Conservation (phyloP, 2,888 invertebrate species). For the Anorthoa munda region DNA sequence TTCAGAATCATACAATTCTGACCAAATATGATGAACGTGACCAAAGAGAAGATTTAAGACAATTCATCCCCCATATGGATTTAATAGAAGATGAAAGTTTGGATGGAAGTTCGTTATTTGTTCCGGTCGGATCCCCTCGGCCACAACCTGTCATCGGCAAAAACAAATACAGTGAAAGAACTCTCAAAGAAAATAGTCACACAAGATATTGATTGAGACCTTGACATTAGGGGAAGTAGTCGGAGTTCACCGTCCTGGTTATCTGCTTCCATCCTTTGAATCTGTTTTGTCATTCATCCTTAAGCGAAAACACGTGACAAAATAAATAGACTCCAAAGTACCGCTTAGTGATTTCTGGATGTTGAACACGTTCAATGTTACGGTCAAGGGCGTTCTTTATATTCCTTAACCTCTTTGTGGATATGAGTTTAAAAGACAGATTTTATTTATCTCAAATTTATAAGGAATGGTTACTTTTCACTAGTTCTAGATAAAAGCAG, state of each 20-base stretch:
- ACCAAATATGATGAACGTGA: too few relatives aligned
- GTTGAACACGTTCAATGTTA: constrained; percentile 15
- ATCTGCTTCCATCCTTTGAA: constrained; percentile 4
- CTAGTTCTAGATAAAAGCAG: neutral
- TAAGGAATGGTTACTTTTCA: neutral
- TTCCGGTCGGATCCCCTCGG: too few relatives aligned
- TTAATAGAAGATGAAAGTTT: too few relatives aligned
- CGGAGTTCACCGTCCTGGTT: constrained; percentile 11
- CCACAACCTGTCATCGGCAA: neutral
- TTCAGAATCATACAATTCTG: too few relatives aligned
- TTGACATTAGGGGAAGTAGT: constrained; percentile 1
- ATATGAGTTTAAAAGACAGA: neutral
- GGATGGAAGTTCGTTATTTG: too few relatives aligned
- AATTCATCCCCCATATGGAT: too few relatives aligned
- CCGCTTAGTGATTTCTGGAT: neutral
- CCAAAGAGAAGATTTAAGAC: too few relatives aligned
- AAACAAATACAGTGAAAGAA: constrained; percentile 1
- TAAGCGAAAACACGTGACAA: constrained; percentile 17
- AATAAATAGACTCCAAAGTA: constrained; percentile 31
- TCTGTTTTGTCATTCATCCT: constrained; percentile 12
- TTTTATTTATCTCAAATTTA: neutral
- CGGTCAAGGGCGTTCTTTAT: constrained; percentile 27
- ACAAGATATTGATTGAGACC: neutral
- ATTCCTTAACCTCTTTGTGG: neutral
- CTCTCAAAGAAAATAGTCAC: neutral